These are phyloP conservation scores for Odobenus rosmarus DNA, from an alignment of 2,113 vertebrate species.

Conservation along the genomic window DNA sequence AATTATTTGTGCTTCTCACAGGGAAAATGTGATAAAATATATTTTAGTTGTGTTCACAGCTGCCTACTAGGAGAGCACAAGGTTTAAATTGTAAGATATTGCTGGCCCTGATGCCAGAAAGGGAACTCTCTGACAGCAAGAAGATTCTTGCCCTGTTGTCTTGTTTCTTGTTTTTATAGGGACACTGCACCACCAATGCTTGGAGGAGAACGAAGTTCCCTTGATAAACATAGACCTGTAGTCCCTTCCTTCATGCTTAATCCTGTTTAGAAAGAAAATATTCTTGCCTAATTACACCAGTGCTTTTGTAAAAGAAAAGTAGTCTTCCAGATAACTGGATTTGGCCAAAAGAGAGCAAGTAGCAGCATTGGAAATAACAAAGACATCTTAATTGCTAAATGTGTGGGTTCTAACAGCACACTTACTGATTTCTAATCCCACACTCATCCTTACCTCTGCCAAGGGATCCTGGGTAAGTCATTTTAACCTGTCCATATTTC, in stretches of 20 bases:
- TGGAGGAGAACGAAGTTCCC: background rate
- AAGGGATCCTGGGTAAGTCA: background rate
- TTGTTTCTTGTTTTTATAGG: background rate
- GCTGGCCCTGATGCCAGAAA: background rate
- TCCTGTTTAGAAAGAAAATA: background rate
- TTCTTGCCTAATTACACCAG: background rate
- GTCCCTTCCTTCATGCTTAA: background rate
- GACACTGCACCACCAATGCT: rapidly evolving
- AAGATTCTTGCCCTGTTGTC: background rate
- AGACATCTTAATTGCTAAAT: background rate
- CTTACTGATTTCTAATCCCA: background rate
- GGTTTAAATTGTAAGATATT: background rate
- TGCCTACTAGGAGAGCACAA: background rate
- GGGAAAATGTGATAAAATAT: background rate
- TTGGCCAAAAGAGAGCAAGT: background rate
- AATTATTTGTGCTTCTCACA: background rate
- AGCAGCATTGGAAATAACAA: background rate
- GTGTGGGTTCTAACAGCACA: too few species aligned
- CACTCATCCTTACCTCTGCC: background rate
- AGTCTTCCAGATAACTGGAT: background rate
- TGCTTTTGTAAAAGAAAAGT: background rate
- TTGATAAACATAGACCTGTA: background rate
- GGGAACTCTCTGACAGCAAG: background rate
- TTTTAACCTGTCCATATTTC: background rate
- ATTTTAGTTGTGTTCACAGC: background rate